These are phyloP conservation scores for Zootermopsis nevadensis DNA, from an alignment of 2,888 invertebrate genomes.

Conservation along the genomic window DNA sequence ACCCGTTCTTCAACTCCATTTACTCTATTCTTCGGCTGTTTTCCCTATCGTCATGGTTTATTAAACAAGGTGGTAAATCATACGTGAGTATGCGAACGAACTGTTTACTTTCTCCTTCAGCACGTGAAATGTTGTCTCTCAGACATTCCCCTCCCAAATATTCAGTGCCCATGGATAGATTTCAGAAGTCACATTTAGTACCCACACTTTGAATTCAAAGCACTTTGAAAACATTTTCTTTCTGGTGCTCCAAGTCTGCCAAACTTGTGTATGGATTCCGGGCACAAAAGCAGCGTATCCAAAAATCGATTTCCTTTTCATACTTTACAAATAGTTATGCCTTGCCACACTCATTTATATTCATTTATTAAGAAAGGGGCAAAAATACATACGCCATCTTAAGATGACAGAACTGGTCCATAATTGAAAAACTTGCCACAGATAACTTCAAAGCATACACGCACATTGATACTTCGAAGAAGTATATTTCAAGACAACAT, in stretches of 20 bases:
- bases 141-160: neutral
- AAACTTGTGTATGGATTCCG: neutral
- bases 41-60: slow-evolving; percentile 10
- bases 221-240: slow-evolving; percentile 7
- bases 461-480: no score
- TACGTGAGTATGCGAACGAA: slow-evolving; percentile 34
- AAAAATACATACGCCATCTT: no score
- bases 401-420: no score
- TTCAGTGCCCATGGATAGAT: neutral
- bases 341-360: no score
- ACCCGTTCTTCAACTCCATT: slow-evolving; percentile 14
- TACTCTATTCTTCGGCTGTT: neutral
- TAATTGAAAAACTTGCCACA: no score
- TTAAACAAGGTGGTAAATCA: slow-evolving; percentile 38
- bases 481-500: no score
- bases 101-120: neutral
- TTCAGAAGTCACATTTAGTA: neutral
- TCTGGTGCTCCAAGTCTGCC: neutral
- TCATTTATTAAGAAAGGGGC: no score
- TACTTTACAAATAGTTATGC: no score
- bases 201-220: slow-evolving; percentile 20
- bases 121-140: neutral
- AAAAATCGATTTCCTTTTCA: no score
- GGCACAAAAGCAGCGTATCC: no score
- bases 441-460: no score